Percentiles rank a stretch among this genome's conserved stretches.
Evolutionary conservation across 2,113 vertebrate genomes (phyloP).

Genomic region (Phrynosoma platyrhinos): DNA sequence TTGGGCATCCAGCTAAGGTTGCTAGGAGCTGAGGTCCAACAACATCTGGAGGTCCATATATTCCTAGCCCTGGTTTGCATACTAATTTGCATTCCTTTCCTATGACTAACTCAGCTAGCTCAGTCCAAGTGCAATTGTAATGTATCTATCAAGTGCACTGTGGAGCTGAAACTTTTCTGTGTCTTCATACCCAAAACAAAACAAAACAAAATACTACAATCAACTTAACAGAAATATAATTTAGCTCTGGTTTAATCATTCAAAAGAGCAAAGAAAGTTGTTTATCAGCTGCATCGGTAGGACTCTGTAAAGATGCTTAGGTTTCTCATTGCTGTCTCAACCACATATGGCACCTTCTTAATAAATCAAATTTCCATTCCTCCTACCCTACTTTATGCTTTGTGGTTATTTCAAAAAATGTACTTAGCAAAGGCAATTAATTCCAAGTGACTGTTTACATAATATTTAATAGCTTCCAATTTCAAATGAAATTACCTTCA

Average conservation of each 20-base stretch:
- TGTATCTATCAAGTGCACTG: not conserved
- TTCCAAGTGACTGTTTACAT: constrained; percentile 25
- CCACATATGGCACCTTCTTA: not conserved
- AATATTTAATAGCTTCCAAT: constrained; percentile 30
- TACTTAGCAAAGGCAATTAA: constrained; percentile 13
- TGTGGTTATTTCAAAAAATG: constrained; percentile 1
- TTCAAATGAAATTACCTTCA: constrained; percentile 32
- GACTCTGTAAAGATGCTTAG: not conserved
- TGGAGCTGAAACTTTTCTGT: not conserved
- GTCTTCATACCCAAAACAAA: not conserved
- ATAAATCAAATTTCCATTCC: not conserved
- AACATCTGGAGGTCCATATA: not conserved
- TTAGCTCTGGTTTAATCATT: not conserved
- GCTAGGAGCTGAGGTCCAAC: too few species aligned
- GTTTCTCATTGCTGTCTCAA: not conserved
- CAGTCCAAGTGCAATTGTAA: not conserved
- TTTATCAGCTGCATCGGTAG: not conserved
- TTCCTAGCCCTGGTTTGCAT: not conserved
- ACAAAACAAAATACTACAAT: too few species aligned
- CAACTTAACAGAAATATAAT: not conserved
- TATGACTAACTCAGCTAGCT: not conserved
- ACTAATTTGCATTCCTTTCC: too few species aligned
- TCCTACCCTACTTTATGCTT: not conserved
- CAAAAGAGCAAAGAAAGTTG: not conserved
- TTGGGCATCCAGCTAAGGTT: too few species aligned